Conservation (phyloP, 2,113 vertebrate genomes). For the Telmatochromis brachygnathus region DNA sequence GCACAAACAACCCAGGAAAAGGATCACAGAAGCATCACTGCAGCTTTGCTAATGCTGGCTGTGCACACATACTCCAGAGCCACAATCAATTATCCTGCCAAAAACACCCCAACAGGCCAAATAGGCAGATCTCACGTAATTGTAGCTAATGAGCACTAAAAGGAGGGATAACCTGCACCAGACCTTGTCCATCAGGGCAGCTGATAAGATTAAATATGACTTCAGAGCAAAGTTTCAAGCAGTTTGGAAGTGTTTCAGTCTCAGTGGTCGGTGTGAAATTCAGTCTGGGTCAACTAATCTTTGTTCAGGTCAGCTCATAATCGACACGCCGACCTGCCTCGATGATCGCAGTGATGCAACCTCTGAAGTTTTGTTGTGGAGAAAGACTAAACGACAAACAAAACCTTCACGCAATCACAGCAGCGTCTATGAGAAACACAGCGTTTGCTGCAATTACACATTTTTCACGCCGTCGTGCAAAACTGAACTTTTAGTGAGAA, state of each 20-base stretch:
- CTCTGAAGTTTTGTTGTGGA: not conserved
- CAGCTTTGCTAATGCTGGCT: constrained; percentile 19
- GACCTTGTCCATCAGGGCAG: constrained; percentile 3
- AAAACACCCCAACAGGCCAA: not conserved
- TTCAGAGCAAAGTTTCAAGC: constrained; percentile 6
- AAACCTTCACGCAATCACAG: not conserved
- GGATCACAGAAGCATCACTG: constrained; percentile 27
- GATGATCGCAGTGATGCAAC: not conserved
- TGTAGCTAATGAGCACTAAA: constrained; percentile 48
- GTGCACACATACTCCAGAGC: not conserved
- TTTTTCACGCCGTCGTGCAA: not conserved
- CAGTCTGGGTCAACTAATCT: not conserved
- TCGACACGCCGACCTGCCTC: not conserved
- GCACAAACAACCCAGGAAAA: constrained; percentile 32
- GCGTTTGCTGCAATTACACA: not conserved
- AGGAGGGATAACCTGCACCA: constrained; percentile 32
- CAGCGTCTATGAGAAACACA: not conserved
- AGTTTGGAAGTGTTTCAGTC: not conserved
- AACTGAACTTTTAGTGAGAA: not conserved
- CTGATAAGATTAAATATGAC: constrained; percentile 46
- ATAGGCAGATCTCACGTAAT: constrained; percentile 23
- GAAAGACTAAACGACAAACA: not conserved
- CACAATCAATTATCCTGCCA: constrained; percentile 30
- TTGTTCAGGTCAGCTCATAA: not conserved
- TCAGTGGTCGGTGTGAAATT: not conserved